phyloP scores from a whole-genome alignment of 1,140 invertebrate species.

The Drosophila burlai region DNA sequence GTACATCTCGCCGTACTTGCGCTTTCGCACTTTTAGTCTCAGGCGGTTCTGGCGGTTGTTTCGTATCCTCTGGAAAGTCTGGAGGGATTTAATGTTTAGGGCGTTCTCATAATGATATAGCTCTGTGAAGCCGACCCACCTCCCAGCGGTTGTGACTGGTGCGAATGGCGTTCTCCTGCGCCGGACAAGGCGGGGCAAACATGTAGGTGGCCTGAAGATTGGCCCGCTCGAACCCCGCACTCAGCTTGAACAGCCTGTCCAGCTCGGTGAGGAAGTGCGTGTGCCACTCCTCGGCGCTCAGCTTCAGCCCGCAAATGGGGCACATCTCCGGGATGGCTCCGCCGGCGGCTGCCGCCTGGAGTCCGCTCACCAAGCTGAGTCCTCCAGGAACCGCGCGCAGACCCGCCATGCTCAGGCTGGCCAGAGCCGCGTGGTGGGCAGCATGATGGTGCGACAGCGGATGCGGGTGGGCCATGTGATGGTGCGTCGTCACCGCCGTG shows the following conservation, averaged over 20 bases:
- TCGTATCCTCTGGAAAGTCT: constrained; percentile 93
- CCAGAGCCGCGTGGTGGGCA: constrained; percentile 75
- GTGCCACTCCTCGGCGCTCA: constrained; percentile 90
- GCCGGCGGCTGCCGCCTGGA: constrained; percentile 68
- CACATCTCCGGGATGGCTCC: constrained; percentile 86
- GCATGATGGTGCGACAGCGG: constrained; percentile 64
- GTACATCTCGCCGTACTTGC: constrained; percentile 88
- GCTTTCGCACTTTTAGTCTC: constrained; percentile 87
- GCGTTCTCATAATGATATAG: no score
- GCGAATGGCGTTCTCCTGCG: constrained; percentile 85
- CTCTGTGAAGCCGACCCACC: constrained; percentile 64
- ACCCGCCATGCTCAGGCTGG: constrained; percentile 75
- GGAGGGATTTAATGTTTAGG: background rate
- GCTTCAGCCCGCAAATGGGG: constrained; percentile 92
- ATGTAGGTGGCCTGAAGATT: constrained; percentile 83
- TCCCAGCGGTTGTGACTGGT: constrained; percentile 91
- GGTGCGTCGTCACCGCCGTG: constrained; percentile 63
- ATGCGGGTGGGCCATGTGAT: constrained; percentile 75
- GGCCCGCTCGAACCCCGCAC: constrained; percentile 86
- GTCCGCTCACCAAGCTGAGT: constrained; percentile 65
- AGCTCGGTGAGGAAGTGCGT: constrained; percentile 92
- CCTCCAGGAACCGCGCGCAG: constrained; percentile 68
- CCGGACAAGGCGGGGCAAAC: constrained; percentile 83
- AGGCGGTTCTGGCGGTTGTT: constrained; percentile 91
- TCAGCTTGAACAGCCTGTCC: constrained; percentile 90